These are phyloP conservation scores for Trichopoda pennipes DNA, from an alignment of 2,888 invertebrate genomes.

Conservation along the genomic window DNA sequence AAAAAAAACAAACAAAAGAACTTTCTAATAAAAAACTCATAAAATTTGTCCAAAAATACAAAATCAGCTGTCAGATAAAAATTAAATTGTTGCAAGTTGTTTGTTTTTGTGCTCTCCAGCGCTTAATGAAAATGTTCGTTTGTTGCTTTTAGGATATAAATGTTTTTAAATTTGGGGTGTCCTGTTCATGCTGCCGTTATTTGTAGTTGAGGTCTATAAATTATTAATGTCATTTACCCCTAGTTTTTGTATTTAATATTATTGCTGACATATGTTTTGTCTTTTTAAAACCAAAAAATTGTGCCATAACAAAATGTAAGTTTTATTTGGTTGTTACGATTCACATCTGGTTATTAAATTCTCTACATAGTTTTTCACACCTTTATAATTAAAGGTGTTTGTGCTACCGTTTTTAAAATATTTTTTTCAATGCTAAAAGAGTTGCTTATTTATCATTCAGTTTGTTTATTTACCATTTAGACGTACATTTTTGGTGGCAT, in stretches of 20 bases:
- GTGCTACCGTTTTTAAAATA: neutral
- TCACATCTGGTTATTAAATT: slow-evolving; percentile 50
- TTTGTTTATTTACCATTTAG: no score
- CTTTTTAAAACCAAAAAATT: slow-evolving; percentile 9
- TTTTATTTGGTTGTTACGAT: neutral
- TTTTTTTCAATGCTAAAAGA: neutral
- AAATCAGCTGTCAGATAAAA: slow-evolving; percentile 43
- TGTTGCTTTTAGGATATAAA: slow-evolving; percentile 7
- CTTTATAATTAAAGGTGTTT: slow-evolving; percentile 3
- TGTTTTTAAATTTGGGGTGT: slow-evolving; percentile 26
- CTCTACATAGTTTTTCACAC: slow-evolving; percentile 50
- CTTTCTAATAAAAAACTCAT: slow-evolving; percentile 3
- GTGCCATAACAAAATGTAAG: slow-evolving; percentile 34
- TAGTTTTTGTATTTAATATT: neutral
- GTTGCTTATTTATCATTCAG: no score
- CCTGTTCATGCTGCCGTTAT: slow-evolving; percentile 10
- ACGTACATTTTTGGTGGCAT: no score
- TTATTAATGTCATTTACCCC: slow-evolving; percentile 27
- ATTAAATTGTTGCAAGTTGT: slow-evolving; percentile 52
- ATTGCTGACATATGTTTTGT: slow-evolving; percentile 22
- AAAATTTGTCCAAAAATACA: neutral
- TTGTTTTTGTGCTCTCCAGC: slow-evolving; percentile 43
- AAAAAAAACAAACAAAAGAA: neutral
- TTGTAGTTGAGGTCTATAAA: slow-evolving; percentile 27
- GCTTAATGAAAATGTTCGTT: slow-evolving; percentile 19